Evolutionary conservation across 1,140 invertebrate genomes (phyloP), one percentile per base, ranked within the genome.

Genomic region (Marisa cornuarietis): DNA sequence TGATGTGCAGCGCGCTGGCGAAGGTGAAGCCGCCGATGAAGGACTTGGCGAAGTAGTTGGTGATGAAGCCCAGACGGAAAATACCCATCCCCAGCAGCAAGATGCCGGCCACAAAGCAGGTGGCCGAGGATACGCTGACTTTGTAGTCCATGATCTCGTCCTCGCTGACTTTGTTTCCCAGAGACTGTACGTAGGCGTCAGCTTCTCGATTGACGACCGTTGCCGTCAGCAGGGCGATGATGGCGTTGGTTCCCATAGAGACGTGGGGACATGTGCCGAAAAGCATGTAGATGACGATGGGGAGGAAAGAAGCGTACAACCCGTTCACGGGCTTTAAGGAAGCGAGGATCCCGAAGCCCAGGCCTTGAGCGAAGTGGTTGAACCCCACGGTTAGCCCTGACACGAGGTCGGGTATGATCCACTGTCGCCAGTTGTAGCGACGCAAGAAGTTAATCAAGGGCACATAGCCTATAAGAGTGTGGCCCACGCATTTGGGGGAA

Each of bases 311-410:
- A 3, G 84, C 78, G 79, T 90, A 90, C 14, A 90, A 71, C 0
- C 89, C 89, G 72, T 89, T 75, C 6, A 87, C 77, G 24, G 66
- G 92, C 88, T 16, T 80, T 18, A 93, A 81, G 42, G 86, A 85
- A 11, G 92, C 90, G 18, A 92, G 82, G 24, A 90, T 78, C 20
- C 89, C 89, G 83, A 92, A 92, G n/a, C 91, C 91, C 68, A 92
- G 91, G 93, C 95, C 96, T 93, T 98, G 97, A 1, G 96, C 96
- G 89, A 98, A 96, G 86, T 98, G 96, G 95, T 98, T 96, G 79
- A 98, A 94, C 24, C 95, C 95, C 13, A 97, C 95, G 5, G 96
- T 98, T 69, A 96, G 92, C 8, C 96, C 97, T 5, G 92, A 86
- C 63, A 92, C 81, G 65, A 91, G 16, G 83, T 91, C 91, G 14